These are phyloP conservation scores for Heliconius ismenius DNA, from an alignment of 2,888 invertebrate species.

Conservation along the genomic window DNA sequence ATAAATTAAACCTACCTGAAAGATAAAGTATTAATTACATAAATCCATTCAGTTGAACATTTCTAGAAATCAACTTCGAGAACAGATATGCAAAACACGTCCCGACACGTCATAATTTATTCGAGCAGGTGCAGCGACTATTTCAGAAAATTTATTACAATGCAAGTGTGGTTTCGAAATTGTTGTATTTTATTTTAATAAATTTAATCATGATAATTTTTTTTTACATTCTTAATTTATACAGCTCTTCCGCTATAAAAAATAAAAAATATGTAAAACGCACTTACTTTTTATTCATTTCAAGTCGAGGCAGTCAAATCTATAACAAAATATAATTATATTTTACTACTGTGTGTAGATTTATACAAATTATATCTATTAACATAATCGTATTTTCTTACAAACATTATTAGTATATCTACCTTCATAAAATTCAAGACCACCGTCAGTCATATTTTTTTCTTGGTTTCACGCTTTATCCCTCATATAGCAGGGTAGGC, in stretches of 20 bases:
- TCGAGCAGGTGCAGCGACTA: conserved; percentile 33
- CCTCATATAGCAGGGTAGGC: too few species aligned
- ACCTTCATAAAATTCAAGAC: too few species aligned
- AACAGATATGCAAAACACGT: conserved; percentile 34
- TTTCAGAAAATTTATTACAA: conserved; percentile 27
- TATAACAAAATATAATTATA: not conserved
- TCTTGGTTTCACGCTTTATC: too few species aligned
- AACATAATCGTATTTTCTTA: too few species aligned
- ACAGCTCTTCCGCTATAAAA: not conserved
- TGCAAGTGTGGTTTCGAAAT: conserved; percentile 27
- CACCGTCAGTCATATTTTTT: too few species aligned
- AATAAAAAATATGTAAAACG: not conserved
- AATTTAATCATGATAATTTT: conserved; percentile 3
- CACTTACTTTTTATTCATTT: conserved; percentile 11
- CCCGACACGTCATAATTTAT: conserved; percentile 36
- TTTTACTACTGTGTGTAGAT: not conserved
- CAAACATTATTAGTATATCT: too few species aligned
- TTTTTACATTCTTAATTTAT: not conserved
- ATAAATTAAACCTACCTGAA: conserved; percentile 23
- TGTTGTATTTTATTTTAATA: conserved; percentile 25
- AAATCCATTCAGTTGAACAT: conserved; percentile 25
- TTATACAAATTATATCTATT: too few species aligned
- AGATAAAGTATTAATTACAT: conserved; percentile 30
- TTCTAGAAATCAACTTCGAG: conserved; percentile 25
- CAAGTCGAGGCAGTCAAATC: not conserved